Conservation (phyloP, 2,113 vertebrate genomes). For the Pangasianodon gigas region DNA sequence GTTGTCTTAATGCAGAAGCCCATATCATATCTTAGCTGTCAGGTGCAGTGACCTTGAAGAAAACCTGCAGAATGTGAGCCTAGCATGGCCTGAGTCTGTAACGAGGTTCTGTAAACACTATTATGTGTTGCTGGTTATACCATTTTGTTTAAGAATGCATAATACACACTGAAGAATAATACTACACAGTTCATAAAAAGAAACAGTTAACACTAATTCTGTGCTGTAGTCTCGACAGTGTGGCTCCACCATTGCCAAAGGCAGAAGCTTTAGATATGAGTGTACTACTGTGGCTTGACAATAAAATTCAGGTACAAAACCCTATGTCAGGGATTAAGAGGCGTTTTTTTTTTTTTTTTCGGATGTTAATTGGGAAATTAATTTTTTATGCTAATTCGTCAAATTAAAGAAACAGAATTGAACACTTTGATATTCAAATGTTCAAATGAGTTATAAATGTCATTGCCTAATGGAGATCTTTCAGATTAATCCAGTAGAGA, state of each 20-base stretch:
- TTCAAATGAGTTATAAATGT: neutral
- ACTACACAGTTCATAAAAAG: neutral
- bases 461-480: neutral
- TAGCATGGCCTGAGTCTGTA: neutral
- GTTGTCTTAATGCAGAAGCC: slow-evolving; percentile 19
- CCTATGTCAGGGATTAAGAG: neutral
- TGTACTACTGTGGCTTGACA: slow-evolving; percentile 1
- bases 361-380: neutral
- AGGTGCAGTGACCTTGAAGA: neutral
- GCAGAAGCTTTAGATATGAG: neutral
- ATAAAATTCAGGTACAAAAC: neutral
- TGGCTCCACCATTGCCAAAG: neutral
- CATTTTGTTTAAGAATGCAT: neutral
- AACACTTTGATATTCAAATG: neutral
- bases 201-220: neutral
- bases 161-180: neutral
- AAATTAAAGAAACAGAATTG: neutral
- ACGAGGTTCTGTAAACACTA: neutral
- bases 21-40: neutral
- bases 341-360: neutral
- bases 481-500: neutral
- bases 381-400: neutral
- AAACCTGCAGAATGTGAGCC: neutral
- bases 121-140: neutral
- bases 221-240: neutral